phyloP scores from a whole-genome alignment of 2,797 vertebrate genomes.

The Diglossa cyanea region DNA sequence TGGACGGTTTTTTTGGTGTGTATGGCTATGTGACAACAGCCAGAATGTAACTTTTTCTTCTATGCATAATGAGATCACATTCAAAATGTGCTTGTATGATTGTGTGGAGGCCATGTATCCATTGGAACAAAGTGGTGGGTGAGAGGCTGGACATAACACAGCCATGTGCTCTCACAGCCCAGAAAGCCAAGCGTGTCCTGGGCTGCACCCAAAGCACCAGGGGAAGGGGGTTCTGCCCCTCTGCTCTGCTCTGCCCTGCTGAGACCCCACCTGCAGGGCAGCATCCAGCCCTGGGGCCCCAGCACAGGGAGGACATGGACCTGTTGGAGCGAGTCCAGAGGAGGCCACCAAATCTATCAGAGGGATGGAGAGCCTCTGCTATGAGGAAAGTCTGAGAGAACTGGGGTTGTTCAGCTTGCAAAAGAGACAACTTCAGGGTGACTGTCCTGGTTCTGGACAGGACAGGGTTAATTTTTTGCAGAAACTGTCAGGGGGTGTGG shows the following conservation, averaged over 20 bases:
- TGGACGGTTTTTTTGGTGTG: not conserved
- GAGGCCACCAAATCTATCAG: not conserved
- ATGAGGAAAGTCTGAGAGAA: not conserved
- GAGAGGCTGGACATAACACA: not conserved
- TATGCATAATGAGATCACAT: not conserved
- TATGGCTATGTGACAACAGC: not conserved
- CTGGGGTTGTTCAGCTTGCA: not conserved
- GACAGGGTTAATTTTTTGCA: not conserved
- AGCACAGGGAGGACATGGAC: not conserved
- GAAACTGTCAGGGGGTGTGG: not conserved
- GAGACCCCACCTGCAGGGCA: not conserved
- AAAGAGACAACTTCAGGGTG: not conserved
- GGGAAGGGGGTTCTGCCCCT: not conserved
- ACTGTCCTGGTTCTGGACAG: not conserved
- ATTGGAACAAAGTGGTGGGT: not conserved
- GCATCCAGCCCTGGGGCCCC: not conserved
- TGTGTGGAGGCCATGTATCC: not conserved
- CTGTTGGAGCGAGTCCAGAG: accelerated
- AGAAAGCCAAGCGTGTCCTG: not conserved
- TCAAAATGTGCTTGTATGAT: not conserved
- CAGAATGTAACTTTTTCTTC: not conserved
- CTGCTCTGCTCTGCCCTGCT: not conserved
- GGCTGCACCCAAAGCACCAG: not conserved
- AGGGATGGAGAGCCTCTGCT: not conserved
- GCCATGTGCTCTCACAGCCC: not conserved